Percentiles rank a stretch among this genome's conserved stretches.
Evolutionary conservation across 1,140 invertebrate genomes (phyloP).

Genomic region (Gonioctena quinquepunctata): DNA sequence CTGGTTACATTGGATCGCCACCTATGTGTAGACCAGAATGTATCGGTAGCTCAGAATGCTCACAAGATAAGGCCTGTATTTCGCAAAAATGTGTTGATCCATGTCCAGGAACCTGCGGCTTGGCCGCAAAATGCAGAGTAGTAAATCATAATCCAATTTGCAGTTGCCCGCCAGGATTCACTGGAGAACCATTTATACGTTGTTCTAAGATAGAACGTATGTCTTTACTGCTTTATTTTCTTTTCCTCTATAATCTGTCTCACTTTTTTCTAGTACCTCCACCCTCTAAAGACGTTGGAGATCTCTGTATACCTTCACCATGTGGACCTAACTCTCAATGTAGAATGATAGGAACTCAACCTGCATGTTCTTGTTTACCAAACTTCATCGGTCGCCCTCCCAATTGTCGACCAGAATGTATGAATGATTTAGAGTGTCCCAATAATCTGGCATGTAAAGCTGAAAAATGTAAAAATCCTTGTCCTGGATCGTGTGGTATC

Average conservation of each 20-base stretch:
- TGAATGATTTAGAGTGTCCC: slow-evolving; percentile 73
- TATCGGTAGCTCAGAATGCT: slow-evolving; percentile 80
- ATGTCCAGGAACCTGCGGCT: slow-evolving; percentile 78
- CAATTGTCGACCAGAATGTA: slow-evolving; percentile 80
- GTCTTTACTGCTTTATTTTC: slow-evolving; percentile 19
- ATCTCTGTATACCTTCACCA: slow-evolving; percentile 75
- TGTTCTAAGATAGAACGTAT: slow-evolving; percentile 61
- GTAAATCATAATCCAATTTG: slow-evolving; percentile 85
- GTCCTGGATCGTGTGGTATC: slow-evolving; percentile 75
- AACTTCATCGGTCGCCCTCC: slow-evolving; percentile 76
- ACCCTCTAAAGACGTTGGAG: slow-evolving; percentile 49
- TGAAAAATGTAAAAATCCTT: slow-evolving; percentile 80
- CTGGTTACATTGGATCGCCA: slow-evolving; percentile 74
- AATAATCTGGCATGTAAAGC: slow-evolving; percentile 75
- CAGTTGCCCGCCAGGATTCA: slow-evolving; percentile 71
- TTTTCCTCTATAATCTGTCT: slow-evolving; percentile 22
- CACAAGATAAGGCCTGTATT: slow-evolving; percentile 79
- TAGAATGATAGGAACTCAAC: slow-evolving; percentile 68
- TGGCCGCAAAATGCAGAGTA: slow-evolving; percentile 80
- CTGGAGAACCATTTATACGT: slow-evolving; percentile 77
- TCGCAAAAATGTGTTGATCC: slow-evolving; percentile 82
- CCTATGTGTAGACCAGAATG: slow-evolving; percentile 83
- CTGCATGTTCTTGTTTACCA: slow-evolving; percentile 75
- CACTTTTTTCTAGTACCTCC: slow-evolving; percentile 48
- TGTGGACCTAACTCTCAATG: slow-evolving; percentile 82